These are phyloP conservation scores for Drosophila willistoni DNA, from an alignment of 1,140 invertebrate species.

Conservation along the genomic window DNA sequence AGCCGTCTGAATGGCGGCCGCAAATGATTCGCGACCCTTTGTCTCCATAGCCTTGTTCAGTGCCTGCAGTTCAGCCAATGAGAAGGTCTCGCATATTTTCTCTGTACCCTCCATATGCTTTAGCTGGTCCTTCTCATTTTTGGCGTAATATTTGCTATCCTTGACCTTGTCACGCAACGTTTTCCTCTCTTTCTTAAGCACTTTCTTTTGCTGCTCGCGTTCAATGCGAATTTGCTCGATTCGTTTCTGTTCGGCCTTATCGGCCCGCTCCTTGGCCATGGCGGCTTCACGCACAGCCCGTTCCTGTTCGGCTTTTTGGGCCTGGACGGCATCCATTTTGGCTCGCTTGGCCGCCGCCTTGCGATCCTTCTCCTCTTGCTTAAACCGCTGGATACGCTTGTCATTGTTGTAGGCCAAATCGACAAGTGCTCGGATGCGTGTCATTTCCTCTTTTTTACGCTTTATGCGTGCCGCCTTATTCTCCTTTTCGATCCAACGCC, in stretches of 20 bases:
- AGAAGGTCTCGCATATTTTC: slow-evolving; percentile 93
- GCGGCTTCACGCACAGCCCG: slow-evolving; percentile 88
- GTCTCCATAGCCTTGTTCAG: slow-evolving; percentile 89
- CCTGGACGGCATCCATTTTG: slow-evolving; percentile 93
- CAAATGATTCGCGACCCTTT: slow-evolving; percentile 86
- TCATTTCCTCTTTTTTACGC: slow-evolving; percentile 98
- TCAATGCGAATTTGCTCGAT: slow-evolving; percentile 93
- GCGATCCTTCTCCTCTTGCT: slow-evolving; percentile 96
- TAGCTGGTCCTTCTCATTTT: slow-evolving; percentile 89
- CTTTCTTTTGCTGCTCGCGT: slow-evolving; percentile 92
- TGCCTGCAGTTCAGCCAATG: slow-evolving; percentile 88
- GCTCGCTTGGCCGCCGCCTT: slow-evolving; percentile 95
- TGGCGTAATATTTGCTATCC: slow-evolving; percentile 93
- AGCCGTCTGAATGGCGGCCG: slow-evolving; percentile 87
- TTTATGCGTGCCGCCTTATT: slow-evolving; percentile 96
- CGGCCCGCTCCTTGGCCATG: slow-evolving; percentile 91
- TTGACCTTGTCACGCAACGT: slow-evolving; percentile 93
- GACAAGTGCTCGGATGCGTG: slow-evolving; percentile 93
- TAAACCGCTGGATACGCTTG: slow-evolving; percentile 95
- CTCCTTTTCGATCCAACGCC: slow-evolving; percentile 98
- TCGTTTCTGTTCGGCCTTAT: slow-evolving; percentile 91
- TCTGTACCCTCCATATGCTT: slow-evolving; percentile 95
- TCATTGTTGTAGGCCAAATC: slow-evolving; percentile 97
- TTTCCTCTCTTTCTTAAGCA: slow-evolving; percentile 94
- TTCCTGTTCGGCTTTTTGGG: slow-evolving; percentile 93